Base-by-base conservation (phyloP, 92 coral and sea anemone species). In the Parazoanthus atlanticus region DNA sequence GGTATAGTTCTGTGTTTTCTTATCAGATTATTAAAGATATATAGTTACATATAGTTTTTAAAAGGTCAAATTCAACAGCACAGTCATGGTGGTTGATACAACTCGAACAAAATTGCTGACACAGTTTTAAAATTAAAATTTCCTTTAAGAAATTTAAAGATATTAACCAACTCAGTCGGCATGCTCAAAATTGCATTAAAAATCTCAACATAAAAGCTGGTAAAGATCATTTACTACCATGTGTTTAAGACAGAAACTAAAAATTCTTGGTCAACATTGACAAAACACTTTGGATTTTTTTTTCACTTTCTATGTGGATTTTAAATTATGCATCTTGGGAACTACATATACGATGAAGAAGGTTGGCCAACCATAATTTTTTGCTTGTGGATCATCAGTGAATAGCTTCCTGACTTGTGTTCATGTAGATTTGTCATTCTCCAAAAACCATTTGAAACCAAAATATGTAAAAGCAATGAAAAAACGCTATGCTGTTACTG, bases 111-210 rank as follows among this genome's bases (percentile, higher is more conserved):
- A 84, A 46, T 84, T 84, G 87, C 87, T 69, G 78, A 70, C 41
- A 72, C 78, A 70, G 36, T 70, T 80, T 54, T 80, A 56, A 84
- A 84, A 36, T 47, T 41, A 84, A 84, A 49, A 28, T 84, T 84
- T 54, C n/a, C 76, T 1, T 41, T 46, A 84, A 49, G 61, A 70
- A n/a, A 43, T 70, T 84, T 70, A 41, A 84, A 84, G 87, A 84
- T 84, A 84, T 84, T 84, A 84, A 84, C 87, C 87, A 84, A 84
- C 87, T 84, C 87, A 84, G 64, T 43, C 64, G 78, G 78, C 87
- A 71, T 25, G n/a, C 58, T 43, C 28, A 84, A 84, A 69, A 67
- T 3, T 15, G 23, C 23, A 84, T 21, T 8, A 78, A 78, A 70
- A 26, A 69, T 13, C 46, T 12, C 61, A 69, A 30, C 40, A 26